Evolutionary conservation across 2,113 vertebrate species (phyloP).

Genomic region (Alexandromys fortis): DNA sequence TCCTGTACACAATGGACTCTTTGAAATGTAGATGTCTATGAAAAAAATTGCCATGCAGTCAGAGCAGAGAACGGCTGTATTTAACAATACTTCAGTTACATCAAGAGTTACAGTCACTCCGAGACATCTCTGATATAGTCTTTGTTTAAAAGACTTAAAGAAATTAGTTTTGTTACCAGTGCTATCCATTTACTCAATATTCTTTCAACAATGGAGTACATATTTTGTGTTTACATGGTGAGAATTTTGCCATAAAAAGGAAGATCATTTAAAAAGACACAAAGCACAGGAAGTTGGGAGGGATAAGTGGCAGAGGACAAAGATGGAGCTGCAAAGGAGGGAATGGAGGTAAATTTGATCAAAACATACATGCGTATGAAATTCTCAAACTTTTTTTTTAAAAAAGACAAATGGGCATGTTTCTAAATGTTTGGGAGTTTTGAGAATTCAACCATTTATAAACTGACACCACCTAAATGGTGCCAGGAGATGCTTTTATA

Average conservation of each 20-base stretch:
- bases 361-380: background rate
- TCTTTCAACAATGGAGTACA: background rate
- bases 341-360: background rate
- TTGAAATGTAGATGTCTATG: background rate
- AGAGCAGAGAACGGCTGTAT: background rate
- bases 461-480: background rate
- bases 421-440: background rate
- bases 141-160: conserved; percentile 10
- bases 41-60: background rate
- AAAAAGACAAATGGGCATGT: background rate
- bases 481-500: background rate
- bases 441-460: background rate
- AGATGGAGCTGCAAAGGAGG: background rate
- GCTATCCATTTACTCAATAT: background rate
- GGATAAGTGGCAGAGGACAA: background rate
- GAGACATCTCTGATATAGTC: background rate
- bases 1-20: background rate
- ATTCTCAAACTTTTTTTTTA: background rate
- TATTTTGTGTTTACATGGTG: background rate
- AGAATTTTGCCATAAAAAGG: background rate
- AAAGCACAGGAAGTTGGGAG: too few species aligned
- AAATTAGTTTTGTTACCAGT: background rate
- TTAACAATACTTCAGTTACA: background rate
- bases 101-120: background rate
- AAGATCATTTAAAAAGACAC: background rate